These are phyloP conservation scores for Mimumesa dahlbomi DNA, from an alignment of 2,888 invertebrate species.

Conservation along the genomic window DNA sequence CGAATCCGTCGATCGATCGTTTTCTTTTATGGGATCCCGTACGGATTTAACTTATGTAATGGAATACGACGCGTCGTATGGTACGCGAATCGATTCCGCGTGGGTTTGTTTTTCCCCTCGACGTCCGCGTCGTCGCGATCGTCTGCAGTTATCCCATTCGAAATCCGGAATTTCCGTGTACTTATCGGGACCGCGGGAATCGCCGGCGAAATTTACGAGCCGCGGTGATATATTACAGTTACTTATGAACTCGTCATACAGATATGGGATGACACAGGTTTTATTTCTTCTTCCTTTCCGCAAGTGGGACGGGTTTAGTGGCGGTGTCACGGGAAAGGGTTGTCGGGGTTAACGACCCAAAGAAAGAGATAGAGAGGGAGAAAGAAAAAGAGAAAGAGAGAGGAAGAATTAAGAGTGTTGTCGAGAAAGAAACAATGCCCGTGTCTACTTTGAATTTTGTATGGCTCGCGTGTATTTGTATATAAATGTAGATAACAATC, in stretches of 20 bases:
- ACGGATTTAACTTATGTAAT: slow-evolving; percentile 25
- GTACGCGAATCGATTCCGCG: slow-evolving; percentile 7
- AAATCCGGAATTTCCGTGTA: no score
- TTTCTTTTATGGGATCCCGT: not conserved
- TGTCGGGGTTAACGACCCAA: not conserved
- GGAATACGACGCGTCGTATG: slow-evolving; percentile 18
- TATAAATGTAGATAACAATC: slow-evolving; percentile 24
- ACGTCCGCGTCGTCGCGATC: slow-evolving; percentile 1
- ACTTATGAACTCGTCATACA: no score
- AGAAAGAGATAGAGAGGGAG: no score
- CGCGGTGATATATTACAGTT: no score
- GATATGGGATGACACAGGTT: no score
- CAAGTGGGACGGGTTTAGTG: not conserved
- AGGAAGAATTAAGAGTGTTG: not conserved
- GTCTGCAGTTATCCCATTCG: no score
- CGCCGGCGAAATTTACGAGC: no score
- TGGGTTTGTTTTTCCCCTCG: slow-evolving; percentile 11
- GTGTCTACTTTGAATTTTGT: not conserved
- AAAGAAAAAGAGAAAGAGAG: no score
- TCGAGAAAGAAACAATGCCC: not conserved
- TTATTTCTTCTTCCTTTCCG: no score
- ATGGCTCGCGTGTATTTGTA: not conserved
- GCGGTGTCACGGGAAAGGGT: not conserved
- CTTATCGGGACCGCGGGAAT: no score
- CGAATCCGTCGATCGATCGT: no score